phyloP scores from a whole-genome alignment of 2,113 vertebrate genomes.

The Austrofundulus limnaeus region DNA sequence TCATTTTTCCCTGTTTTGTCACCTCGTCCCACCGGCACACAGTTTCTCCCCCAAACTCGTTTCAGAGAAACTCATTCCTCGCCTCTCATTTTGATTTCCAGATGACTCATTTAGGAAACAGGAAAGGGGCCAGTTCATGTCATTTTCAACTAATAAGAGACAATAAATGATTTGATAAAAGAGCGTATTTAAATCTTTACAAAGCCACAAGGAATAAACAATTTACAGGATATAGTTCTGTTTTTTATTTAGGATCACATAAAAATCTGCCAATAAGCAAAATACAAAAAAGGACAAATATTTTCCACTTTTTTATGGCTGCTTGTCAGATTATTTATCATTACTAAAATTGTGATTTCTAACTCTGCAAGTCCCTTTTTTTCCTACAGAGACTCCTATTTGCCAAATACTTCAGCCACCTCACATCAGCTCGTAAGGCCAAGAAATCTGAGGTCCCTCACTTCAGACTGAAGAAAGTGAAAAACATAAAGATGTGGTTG shows the following conservation, averaged over 20 bases:
- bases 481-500: conserved; percentile 99
- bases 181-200: no score
- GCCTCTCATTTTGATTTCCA: background rate
- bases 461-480: conserved; percentile 96
- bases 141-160: no score
- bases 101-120: no score
- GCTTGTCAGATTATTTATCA: background rate
- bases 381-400: conserved; percentile 89
- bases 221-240: no score
- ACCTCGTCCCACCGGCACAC: background rate
- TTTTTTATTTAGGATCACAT: no score
- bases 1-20: background rate
- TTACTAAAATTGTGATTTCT: background rate
- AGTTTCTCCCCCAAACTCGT: background rate
- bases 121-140: no score
- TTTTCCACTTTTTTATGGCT: no score
- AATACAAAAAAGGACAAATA: no score
- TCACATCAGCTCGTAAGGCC: conserved; percentile 97
- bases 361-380: background rate
- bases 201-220: no score
- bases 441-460: conserved; percentile 97
- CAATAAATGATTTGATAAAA: no score
- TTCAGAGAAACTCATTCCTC: background rate
- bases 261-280: no score
- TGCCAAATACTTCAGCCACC: conserved; percentile 96